Base-by-base conservation (phyloP, 2,113 vertebrate species). In the Urocolius indicus region DNA sequence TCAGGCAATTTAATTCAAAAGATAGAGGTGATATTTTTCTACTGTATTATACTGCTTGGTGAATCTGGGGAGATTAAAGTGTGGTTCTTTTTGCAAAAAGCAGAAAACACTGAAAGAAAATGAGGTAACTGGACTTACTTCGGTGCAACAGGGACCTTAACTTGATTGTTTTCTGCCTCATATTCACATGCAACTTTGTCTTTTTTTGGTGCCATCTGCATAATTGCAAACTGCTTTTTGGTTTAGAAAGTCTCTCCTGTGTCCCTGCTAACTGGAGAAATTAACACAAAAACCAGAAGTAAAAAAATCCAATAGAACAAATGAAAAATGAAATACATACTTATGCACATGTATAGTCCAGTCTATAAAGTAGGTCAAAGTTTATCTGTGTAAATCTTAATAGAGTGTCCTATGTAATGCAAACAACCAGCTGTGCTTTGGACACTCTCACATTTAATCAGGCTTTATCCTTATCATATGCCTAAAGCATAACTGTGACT, bases 351-450 rank as follows among this genome's bases (percentile, higher is more conserved):
- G 8, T 2, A 29, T 19, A 85, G 49, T 59, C 21, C 1, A 2
- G 15, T 66, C 21, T 83, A n/a, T 49, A 77, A 92, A 91, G 66
- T 69, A 84, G 89, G 58, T 93, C 74, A 83, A 79, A 89, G 81
- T 91, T 94, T 73, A 87, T 27, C 81, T 61, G n/a, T 55, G n/a
- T 54, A 54, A 63, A 67, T 92, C 58, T 62, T 92, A 73, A 41
- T 49, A 57, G 65, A 73, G 62, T 93, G 54, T 36, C 80, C 58
- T 68, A 0, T 69, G 55, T 76, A 78, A 65, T n/a, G 62, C 78
- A 59, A 41, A 55, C 43, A 89, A 62, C 54, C 62, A 55, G 36
- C 81, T 89, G 32, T 89, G 59, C 66, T 73, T 65, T 66, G 46
- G 48, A 17, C 46, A 19, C 17, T 73, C 59, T 29, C 22, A 14